Percentiles rank a stretch among this genome's conserved stretches.
Conservation (phyloP, 1,140 invertebrate species). For the Dendroctonus ponderosae region DNA sequence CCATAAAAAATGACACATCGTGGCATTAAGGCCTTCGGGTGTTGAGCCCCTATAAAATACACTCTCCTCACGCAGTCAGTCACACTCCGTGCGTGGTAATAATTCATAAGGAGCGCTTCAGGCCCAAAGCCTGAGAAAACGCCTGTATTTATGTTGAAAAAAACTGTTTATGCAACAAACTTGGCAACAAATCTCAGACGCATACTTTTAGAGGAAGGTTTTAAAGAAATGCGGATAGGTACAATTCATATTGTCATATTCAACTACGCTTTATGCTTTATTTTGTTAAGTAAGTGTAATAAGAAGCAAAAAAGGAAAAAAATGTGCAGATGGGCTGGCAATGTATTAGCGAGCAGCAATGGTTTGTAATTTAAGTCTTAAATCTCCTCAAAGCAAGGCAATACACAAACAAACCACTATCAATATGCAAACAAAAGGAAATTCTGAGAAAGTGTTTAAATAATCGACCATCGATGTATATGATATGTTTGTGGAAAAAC, state of each 20-base stretch:
- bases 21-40: conserved; percentile 1
- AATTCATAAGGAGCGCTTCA: conserved; percentile 19
- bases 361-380: too few species aligned
- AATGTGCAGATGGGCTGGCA: too few species aligned
- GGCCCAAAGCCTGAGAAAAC: conserved; percentile 2
- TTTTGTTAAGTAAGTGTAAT: neutral
- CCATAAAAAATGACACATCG: conserved; percentile 8
- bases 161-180: neutral
- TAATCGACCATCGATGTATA: too few species aligned
- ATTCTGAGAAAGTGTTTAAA: too few species aligned
- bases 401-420: too few species aligned
- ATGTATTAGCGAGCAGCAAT: too few species aligned
- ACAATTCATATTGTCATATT: neutral
- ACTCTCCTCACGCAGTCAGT: conserved; percentile 10
- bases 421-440: too few species aligned
- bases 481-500: too few species aligned
- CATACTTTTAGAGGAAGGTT: neutral
- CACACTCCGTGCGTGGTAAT: conserved; percentile 20
- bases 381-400: too few species aligned
- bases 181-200: neutral
- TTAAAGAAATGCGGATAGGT: neutral
- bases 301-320: neutral
- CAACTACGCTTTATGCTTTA: neutral
- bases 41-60: conserved; percentile 7
- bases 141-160: conserved; percentile 3